Percentiles rank a stretch among this genome's conserved stretches.
Conservation (phyloP, 2,113 vertebrate genomes). For the Gorsachius goisagi region DNA sequence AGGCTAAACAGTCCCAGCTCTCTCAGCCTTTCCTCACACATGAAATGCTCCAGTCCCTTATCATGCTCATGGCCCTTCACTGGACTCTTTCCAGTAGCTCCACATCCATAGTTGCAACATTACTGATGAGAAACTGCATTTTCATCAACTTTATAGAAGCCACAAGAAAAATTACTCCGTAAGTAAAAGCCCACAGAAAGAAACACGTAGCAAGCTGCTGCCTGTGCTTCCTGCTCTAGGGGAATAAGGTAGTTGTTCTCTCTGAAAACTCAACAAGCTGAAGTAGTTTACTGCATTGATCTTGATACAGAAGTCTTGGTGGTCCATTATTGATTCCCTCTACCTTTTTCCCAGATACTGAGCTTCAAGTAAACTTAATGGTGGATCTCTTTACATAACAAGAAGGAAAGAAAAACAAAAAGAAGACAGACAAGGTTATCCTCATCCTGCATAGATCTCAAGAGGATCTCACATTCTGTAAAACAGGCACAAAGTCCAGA, state of each 20-base stretch:
- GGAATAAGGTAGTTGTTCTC: background rate
- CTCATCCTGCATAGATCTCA: background rate
- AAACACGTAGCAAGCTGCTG: background rate
- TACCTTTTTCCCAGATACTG: background rate
- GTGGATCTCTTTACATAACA: background rate
- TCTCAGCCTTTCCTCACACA: background rate
- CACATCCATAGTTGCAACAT: background rate
- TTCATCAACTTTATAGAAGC: background rate
- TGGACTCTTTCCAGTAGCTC: background rate
- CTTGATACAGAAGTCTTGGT: background rate
- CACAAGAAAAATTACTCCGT: background rate
- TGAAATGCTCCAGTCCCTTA: background rate
- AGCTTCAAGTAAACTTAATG: background rate
- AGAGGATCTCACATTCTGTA: background rate
- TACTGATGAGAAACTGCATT: background rate
- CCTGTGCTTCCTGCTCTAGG: background rate
- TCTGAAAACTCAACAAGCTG: background rate
- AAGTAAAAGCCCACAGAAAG: background rate
- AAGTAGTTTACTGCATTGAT: background rate
- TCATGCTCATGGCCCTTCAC: background rate
- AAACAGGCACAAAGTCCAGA: background rate
- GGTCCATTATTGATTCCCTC: background rate
- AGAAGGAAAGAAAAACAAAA: background rate
- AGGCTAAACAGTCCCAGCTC: background rate
- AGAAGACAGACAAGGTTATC: background rate